Evolutionary conservation across 2,113 vertebrate genomes (phyloP), one percentile per base, ranked within the genome.

Genomic region (Oreochromis tanganicae): DNA sequence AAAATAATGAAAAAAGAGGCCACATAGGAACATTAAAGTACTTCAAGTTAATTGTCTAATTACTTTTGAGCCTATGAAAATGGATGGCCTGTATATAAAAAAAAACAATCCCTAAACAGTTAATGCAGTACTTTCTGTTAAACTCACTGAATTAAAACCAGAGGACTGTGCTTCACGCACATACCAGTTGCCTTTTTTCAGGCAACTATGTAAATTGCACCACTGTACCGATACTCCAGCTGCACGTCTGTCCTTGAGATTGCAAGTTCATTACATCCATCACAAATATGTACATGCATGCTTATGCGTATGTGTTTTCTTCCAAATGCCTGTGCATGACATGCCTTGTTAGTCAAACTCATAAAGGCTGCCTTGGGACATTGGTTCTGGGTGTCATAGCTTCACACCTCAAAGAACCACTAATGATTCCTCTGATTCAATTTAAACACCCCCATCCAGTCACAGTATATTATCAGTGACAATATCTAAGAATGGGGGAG

Each of bases 351-450:
- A 91, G 81, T 55, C 79, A 88, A 88, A 89, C 82, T 88, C 89
- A 87, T 68, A 87, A 82, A 85, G 55, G 80, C 63, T 85, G 91
- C 85, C 86, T 66, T 82, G 83, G 85, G 80, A 84, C 84, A 83
- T 36, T 89, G 85, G 79, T 73, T 84, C 79, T 57, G 41, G 57
- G 84, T 90, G 88, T 84, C 82, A 73, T 54, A 52, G 88, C 84
- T 89, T 92, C 91, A 90, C 91, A 91, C 84, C 85, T 91, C 85
- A 48, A 84, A 86, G 86, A 82, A 87, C 61, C 78, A 87, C 78
- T 94, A 95, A 95, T 92, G 90, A 93, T 83, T 86, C 56, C 41
- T 84, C 83, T 86, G 84, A 94, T 92, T 84, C 83, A 88, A 91
- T 90, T 90, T 81, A 91, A 91, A 21, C 11, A 85, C 61, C 38